Percentiles rank a stretch among this genome's conserved stretches.
phyloP scores from a whole-genome alignment of 2,797 vertebrate species.

The Avahi laniger region DNA sequence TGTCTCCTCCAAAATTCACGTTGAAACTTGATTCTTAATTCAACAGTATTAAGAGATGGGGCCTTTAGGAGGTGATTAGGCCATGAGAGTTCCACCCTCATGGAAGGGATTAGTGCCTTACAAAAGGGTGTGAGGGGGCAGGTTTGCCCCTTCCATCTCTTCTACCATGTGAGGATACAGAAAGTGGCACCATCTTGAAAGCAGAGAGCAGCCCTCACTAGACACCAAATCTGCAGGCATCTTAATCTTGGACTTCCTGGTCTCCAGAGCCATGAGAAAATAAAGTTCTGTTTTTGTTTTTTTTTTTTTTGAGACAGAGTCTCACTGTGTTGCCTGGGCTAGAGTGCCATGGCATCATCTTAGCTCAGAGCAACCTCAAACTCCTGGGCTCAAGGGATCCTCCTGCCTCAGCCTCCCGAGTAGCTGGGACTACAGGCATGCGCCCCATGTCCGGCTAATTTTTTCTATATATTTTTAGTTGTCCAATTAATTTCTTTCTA shows the following conservation, averaged over 20 bases:
- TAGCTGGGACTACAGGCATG: too few species aligned
- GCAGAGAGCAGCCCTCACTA: neutral
- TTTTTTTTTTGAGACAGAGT: too few species aligned
- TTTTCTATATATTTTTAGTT: too few species aligned
- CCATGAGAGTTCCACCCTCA: neutral
- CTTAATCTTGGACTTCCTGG: neutral
- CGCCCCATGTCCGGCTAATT: too few species aligned
- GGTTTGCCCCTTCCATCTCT: neutral
- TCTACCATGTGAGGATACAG: neutral
- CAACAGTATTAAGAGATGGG: neutral
- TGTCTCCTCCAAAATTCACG: neutral
- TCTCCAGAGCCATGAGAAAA: neutral
- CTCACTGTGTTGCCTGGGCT: too few species aligned
- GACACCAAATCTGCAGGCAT: neutral
- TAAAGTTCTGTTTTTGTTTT: too few species aligned
- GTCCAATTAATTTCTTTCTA: too few species aligned
- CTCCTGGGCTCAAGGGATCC: too few species aligned
- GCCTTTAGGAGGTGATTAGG: neutral
- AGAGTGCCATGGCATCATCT: too few species aligned
- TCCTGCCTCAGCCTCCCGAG: too few species aligned
- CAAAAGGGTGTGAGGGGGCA: neutral
- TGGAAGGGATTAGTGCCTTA: neutral
- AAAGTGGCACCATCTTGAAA: neutral
- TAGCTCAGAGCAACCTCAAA: too few species aligned
- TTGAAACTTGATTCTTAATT: neutral